Base-by-base conservation (phyloP, 2,113 vertebrate genomes). In the Festucalex cinctus region DNA sequence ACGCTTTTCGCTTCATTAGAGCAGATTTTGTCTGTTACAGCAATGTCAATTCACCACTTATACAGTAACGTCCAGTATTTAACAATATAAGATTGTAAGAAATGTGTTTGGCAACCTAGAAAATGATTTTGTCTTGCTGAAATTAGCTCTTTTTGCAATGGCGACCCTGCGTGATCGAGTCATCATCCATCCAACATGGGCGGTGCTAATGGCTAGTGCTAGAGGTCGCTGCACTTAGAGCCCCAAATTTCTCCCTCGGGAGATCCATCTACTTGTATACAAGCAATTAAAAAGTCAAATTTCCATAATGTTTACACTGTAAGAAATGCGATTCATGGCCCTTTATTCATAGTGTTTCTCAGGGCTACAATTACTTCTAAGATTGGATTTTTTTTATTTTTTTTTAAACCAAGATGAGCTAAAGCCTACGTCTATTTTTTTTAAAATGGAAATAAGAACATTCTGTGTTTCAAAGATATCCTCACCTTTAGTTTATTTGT, bases 1-100 rank as follows among this genome's bases (percentile, higher is more conserved):
- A 66, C 64, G 75, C 69, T 35, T 24, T 61, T 61, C 3, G 35
- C 19, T 32, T 3, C 16, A 37, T 39, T 60, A 60, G 35, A 22
- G 58, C 4, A 39, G 20, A 22, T 8, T 57, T 57, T 54, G 24
- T 54, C 22, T 26, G 13, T 37, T 36, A 4, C 35, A 17, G 13
- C 19, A 32, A 28, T 9, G 39, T 22, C 36, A 9, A 41, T 7
- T 22, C 36, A 14, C 59, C 22, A n/a, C 36, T 13, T 13, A n/a
- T 61, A 7, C 48, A 49, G 16, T 46, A 17, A n/a, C n/a, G n/a
- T 4, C 28, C 44, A 46, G 44, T 19, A 19, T 49, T 44, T 3
- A n/a, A 51, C 8, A 51, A 20, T 20, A 22, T 7, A 51, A 22
- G 20, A 49, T 19, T 17, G 20, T 49, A n/a, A 3, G 6, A 9